Evolutionary conservation across 2,113 vertebrate genomes (phyloP), one percentile per base, ranked within the genome.

Genomic region (Ammodytes marinus): DNA sequence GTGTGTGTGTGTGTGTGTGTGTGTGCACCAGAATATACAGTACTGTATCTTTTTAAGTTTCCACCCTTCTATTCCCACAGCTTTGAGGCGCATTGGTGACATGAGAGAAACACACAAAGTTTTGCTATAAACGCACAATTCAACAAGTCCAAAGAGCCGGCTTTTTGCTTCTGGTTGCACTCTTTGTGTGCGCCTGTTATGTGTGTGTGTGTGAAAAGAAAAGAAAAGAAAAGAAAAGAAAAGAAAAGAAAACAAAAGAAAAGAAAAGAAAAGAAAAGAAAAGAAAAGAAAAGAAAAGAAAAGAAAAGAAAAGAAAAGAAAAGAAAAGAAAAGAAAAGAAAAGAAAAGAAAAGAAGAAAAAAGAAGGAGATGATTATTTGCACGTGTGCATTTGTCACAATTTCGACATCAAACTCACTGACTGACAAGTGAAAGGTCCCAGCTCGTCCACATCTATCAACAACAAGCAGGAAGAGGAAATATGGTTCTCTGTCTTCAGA

Each of bases 51-150:
- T 86, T 65, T 47, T 35, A 40, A 57, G 69, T 92, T 88, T 92
- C 90, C 89, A 35, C 88, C 69, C 83, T 65, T 77, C 79, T 79
- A 58, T 45, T 90, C 74, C 73, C 61, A 63, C 89, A 93, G 93
- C 89, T 94, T 89, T 64, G 77, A 84, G 73, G 58, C 76, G 90
- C 61, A 76, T 27, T 89, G 91, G 65, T 90, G 93, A 94, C 73
- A 79, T 57, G 78, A 66, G 82, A 82, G 76, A 79, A 76, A 79
- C 63, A 81, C 68, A 67, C 65, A 82, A 86, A 67, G 79, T 58
- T 84, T 72, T 52, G 53, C 78, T 67, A 8, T 59, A 69, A 82
- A 39, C 12, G 5, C 77, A 66, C n/a, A 3, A 86, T 54, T 86
- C 78, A 82, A 90, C 89, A 88, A 69, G 49, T 87, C 67, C 37